Base-by-base conservation (phyloP, 2,888 invertebrate genomes). In the Molanna angustata region DNA sequence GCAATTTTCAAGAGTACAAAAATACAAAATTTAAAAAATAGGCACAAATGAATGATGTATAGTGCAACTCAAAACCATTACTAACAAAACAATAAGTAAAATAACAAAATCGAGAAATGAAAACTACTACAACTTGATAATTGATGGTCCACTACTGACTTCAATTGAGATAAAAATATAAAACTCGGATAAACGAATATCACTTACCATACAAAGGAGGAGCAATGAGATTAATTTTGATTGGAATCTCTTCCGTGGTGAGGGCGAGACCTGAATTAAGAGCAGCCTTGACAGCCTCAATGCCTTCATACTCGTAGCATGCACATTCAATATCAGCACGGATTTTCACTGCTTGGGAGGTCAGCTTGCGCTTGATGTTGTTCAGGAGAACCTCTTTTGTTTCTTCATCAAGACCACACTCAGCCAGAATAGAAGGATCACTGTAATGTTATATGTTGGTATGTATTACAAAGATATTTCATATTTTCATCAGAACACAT, bases 191-290 rank as follows among this genome's bases (percentile, higher is more conserved):
- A 6, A 27, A 27, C 31, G 18, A 37, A 37, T 6, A 47, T n/a
- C 19, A 61, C 69, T 69, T 74, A 86, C 86, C 87, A 76, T 96
- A 99, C 62, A 96, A 78, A 48, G 99, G 99, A 22, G 99, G 98
- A 3, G 99, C 99, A 68, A 99, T 99, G 61, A 99, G 80, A 75
- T 99, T 98, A 63, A 99, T 99, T 81, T 95, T 96, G 63, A 99
- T 94, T 0, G 97, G 96, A 74, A 98, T 80, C 62, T 94, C 94
- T 62, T 89, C 88, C 0, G 94, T 94, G 2, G 97, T 95, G 47
- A 94, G 78, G 33, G 89, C 85, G 31, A 99, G 82, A 1, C 99
- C 99, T 59, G 91, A 82, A 69, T 85, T 88, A 33, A 99, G 74
- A 0, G 99, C 94, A 37, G 88, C 80, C 69, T 99, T 95, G 0